Base-by-base conservation (phyloP, 2,113 vertebrate species). In the Theristicus caerulescens region DNA sequence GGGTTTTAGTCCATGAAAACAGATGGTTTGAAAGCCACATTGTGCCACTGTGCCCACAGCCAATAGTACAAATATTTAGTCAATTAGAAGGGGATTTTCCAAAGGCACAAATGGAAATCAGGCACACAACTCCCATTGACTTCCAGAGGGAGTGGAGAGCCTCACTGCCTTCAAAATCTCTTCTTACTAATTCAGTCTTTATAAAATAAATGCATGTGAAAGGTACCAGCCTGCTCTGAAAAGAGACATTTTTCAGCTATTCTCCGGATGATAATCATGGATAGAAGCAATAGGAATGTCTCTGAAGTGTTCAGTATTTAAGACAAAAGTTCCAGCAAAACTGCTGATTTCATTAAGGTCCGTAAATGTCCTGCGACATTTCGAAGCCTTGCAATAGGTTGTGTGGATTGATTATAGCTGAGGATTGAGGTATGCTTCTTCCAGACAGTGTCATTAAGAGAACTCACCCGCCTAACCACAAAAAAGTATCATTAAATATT, bases 401-500 rank as follows among this genome's bases (percentile, higher is more conserved):
- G 34, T 29, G 26, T 21, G 52, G 62, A 84, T 51, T 38, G 73
- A 73, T 70, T 57, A 25, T 3, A 3, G n/a, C 70, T 5, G 19
- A 36, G 57, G 67, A 13, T 11, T 22, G 77, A 80, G 70, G 27
- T 11, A 1, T 16, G 84, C 71, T 80, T 61, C 89, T 65, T 66
- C 58, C 94, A 96, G 91, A 79, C 91, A 72, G 13, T 5, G 57
- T 32, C 84, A 85, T 93, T 89, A 91, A 31, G 82, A 87, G 78
- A 90, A 72, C 90, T 65, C 84, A 8, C 26, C 55, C 31, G 0
- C 29, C 90, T 82, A 59, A 93, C 90, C 92, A 61, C 92, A 91
- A 62, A 94, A 93, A 96, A 36, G 73, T 65, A 89, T 66, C 94
- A 95, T 95, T 93, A 93, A 96, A 95, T 96, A 96, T 94, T 96